phyloP scores from a whole-genome alignment of 2,797 vertebrate species.

The Lophius americanus region DNA sequence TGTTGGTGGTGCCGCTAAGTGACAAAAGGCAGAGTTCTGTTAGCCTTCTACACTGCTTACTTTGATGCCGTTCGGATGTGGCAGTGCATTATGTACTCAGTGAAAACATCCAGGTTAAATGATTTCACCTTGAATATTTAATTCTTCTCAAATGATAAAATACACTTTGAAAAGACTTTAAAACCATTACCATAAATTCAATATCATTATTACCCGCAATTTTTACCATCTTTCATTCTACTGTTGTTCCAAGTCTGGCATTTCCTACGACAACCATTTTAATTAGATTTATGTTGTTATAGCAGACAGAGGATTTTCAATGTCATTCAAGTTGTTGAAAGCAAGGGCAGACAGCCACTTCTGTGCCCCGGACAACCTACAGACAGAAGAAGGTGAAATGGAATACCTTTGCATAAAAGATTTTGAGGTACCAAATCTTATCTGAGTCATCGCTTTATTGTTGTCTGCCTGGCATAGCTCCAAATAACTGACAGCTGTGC shows the following conservation, averaged over 20 bases:
- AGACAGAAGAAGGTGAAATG: slow-evolving; percentile 52
- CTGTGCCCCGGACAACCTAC: slow-evolving; percentile 37
- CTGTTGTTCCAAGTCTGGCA: slow-evolving; percentile 37
- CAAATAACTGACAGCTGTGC: slow-evolving; percentile 50
- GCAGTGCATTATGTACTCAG: slow-evolving; percentile 40
- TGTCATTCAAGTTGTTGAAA: slow-evolving; percentile 64
- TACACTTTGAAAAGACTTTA: slow-evolving; percentile 20
- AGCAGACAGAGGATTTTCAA: slow-evolving; percentile 61
- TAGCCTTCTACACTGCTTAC: slow-evolving; percentile 19
- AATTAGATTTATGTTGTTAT: slow-evolving; percentile 57
- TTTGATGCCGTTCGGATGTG: slow-evolving; percentile 36
- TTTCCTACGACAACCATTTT: slow-evolving; percentile 37
- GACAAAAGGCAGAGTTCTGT: slow-evolving; percentile 24
- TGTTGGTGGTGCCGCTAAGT: slow-evolving; percentile 17
- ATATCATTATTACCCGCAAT: background rate
- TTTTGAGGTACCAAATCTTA: slow-evolving; percentile 62
- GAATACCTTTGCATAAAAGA: slow-evolving; percentile 59
- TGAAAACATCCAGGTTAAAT: slow-evolving; percentile 46
- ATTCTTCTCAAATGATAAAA: slow-evolving; percentile 35
- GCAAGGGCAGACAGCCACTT: slow-evolving; percentile 60
- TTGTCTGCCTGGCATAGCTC: slow-evolving; percentile 48
- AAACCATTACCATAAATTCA: slow-evolving; percentile 16
- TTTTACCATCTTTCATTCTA: background rate
- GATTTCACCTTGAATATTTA: slow-evolving; percentile 49
- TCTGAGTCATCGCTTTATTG: slow-evolving; percentile 62